These are phyloP conservation scores for Lates calcarifer DNA, from an alignment of 2,113 vertebrate species.

Conservation along the genomic window DNA sequence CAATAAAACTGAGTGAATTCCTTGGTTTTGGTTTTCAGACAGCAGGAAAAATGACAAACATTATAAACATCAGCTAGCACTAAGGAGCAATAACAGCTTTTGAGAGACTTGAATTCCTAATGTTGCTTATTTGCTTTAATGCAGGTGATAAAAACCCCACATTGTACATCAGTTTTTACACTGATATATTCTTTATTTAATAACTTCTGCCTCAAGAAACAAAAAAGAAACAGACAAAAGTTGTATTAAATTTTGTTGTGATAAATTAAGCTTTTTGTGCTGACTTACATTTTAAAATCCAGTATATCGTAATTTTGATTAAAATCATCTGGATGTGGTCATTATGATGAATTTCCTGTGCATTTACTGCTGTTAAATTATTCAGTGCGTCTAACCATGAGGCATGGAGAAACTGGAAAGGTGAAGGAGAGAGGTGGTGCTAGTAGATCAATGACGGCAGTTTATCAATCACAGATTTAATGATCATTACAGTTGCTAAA, in stretches of 20 bases:
- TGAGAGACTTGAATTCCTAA: not conserved
- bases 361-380: slow-evolving; percentile 28
- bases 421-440: slow-evolving; percentile 9
- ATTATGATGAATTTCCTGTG: not conserved
- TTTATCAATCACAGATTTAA: slow-evolving; percentile 48
- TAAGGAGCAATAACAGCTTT: not conserved
- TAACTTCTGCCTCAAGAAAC: not conserved
- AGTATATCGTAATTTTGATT: not conserved
- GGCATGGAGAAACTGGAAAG: not conserved
- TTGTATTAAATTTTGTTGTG: not conserved
- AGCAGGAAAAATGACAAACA: not conserved
- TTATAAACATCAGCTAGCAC: not conserved
- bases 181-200: not conserved
- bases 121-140: not conserved
- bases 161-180: not conserved
- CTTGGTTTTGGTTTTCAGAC: not conserved
- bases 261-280: not conserved
- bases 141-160: not conserved
- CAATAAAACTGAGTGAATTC: not conserved
- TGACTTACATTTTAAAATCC: not conserved
- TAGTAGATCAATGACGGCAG: slow-evolving; percentile 12
- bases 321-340: not conserved
- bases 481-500: slow-evolving; percentile 22
- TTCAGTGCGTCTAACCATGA: slow-evolving; percentile 18
- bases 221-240: not conserved